Base-by-base conservation (phyloP, 2,888 invertebrate genomes). In the Lamellibrachia columna region DNA sequence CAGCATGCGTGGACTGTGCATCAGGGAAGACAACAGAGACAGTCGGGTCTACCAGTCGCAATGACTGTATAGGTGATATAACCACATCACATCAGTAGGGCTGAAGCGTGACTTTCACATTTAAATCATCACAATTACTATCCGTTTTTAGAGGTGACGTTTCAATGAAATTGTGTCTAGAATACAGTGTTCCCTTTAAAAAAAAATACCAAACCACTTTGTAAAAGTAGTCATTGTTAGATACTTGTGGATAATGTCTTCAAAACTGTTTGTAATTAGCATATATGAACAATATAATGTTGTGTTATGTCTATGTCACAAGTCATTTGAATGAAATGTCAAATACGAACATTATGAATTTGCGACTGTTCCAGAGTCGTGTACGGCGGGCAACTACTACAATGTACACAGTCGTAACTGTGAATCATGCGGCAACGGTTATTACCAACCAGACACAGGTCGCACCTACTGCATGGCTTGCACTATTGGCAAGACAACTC, bases 401-500 rank as follows among this genome's bases (percentile, higher is more conserved):
- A 91, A 22, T 53, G 11, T 91, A n/a, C 6, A 6, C 28, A 91
- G 15, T 53, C 22, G 53, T 15, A 15, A 7, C 11, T 91, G 91
- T 91, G 53, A 52, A 15, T 22, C 91, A 7, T 91, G 91, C 28
- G 91, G 40, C 91, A 22, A 91, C 6, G 91, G 91, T 11, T 91
- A 91, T 28, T 91, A 53, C 91, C 91, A 91, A n/a, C 91, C 91
- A n/a, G 91, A 91, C 22, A 15, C 28, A 28, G 91, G 91, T 28
- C 91, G 91, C 91, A 91, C 91, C 6, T 91, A 91, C 91, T 91
- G 91, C 91, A 28, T 91, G 91, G 52, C 91, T 15, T 91, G 91
- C 28, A 28, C n/a, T 28, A 28, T n/a, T 28, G 91, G n/a, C 91
- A 6, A n/a, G 6, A 28, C n/a, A 7, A 91, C 91, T 6, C 52